Conservation (phyloP, 2,113 vertebrate species). For the Corythoichthys intestinalis region DNA sequence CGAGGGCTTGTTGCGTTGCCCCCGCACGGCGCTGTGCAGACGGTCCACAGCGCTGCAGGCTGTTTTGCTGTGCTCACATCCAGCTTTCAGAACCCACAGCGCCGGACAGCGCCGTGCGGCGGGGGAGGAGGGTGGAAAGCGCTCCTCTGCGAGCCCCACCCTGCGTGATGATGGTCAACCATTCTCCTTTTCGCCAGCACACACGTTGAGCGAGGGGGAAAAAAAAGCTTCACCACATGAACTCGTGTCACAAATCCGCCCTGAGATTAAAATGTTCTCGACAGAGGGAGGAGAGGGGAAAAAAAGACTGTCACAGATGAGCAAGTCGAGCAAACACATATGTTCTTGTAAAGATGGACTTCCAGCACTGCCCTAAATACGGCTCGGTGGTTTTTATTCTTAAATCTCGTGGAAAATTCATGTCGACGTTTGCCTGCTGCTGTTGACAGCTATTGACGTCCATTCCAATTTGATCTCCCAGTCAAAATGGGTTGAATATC, state of each 20-base stretch:
- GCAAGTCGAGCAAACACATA: constrained; percentile 13
- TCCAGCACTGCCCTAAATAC: constrained; percentile 8
- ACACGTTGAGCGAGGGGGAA: constrained; percentile 11
- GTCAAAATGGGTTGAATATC: too few relatives aligned
- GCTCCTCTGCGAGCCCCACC: constrained; percentile 62
- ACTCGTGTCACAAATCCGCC: constrained; percentile 26
- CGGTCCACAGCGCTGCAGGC: constrained; percentile 54
- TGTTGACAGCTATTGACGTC: too few relatives aligned
- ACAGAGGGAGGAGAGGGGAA: neutral
- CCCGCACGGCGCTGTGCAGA: constrained; percentile 44
- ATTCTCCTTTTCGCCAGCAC: constrained; percentile 18
- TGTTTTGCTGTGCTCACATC: constrained; percentile 36
- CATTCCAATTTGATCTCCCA: too few relatives aligned
- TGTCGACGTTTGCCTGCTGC: too few relatives aligned
- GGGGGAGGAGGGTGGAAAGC: constrained; percentile 57
- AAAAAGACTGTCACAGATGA: constrained; percentile 14
- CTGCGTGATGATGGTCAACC: constrained; percentile 35
- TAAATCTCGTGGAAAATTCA: neutral
- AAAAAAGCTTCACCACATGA: neutral
- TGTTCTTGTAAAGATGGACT: constrained; percentile 1
- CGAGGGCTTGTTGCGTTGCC: constrained; percentile 23
- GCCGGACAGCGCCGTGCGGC: constrained; percentile 74
- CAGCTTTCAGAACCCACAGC: constrained; percentile 59
- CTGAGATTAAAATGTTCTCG: constrained; percentile 19
- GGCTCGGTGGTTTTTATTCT: constrained; percentile 10